A percentile compares a stretch with the other conserved stretches of the same genome.
Evolutionary conservation across 2,797 vertebrate genomes (phyloP).

Genomic region (Acipenser ruthenus): DNA sequence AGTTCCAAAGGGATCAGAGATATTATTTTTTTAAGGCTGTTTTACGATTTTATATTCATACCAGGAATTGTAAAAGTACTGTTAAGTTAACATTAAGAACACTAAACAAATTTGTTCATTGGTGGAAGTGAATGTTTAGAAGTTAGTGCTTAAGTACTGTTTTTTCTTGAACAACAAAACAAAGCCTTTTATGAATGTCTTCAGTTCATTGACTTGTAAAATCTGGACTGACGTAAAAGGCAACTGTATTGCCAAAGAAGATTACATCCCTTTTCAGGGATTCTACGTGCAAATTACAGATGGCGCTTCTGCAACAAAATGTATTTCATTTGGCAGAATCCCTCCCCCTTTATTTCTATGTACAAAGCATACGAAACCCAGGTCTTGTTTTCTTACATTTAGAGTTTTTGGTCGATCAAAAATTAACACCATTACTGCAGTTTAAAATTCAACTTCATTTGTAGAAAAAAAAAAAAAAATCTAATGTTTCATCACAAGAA

Average conservation of each 20-base stretch:
- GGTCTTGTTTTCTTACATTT: too few species aligned
- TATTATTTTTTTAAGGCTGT: constrained; percentile 6
- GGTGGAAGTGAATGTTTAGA: constrained; percentile 2
- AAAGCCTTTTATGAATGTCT: constrained; percentile 3
- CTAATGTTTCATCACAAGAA: constrained; percentile 9
- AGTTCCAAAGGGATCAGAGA: neutral
- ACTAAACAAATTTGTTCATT: neutral
- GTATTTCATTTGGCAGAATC: neutral
- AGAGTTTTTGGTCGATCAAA: neutral
- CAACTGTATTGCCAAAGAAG: neutral
- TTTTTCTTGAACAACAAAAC: constrained; percentile 7
- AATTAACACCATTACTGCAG: neutral
- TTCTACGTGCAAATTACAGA: neutral
- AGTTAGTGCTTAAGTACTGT: neutral
- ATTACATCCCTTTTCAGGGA: neutral
- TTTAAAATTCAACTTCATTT: neutral
- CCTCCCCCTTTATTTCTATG: neutral
- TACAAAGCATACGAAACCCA: too few species aligned
- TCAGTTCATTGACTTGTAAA: neutral
- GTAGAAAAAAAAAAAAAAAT: neutral
- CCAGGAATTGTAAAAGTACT: constrained; percentile 13
- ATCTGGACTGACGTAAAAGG: neutral
- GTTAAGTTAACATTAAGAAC: constrained; percentile 8
- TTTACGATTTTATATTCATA: constrained; percentile 15
- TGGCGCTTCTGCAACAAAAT: neutral